phyloP scores from a whole-genome alignment of 2,797 vertebrate genomes.

The Xerus rutilus region DNA sequence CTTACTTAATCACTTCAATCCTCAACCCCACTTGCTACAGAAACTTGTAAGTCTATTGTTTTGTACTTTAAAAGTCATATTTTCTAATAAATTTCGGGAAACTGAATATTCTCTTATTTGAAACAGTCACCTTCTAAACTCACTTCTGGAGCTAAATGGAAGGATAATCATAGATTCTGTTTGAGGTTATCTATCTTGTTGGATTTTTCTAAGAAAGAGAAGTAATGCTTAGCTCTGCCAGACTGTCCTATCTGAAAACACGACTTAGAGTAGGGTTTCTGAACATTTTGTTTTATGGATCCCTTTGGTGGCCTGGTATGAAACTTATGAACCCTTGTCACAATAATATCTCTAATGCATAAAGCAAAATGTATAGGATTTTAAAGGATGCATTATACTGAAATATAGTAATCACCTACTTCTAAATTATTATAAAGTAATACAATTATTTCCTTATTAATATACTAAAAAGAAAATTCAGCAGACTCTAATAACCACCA shows the following conservation, averaged over 20 bases:
- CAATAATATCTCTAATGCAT: conserved; percentile 36
- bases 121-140: conserved; percentile 2
- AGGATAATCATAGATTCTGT: not conserved
- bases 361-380: conserved; percentile 14
- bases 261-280: not conserved
- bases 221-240: not conserved
- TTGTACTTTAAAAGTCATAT: not conserved
- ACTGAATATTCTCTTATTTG: conserved; percentile 16
- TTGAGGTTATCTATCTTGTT: not conserved
- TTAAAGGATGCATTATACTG: conserved; percentile 6
- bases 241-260: conserved; percentile 27
- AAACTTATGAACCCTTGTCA: conserved; percentile 40
- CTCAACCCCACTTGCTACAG: not conserved
- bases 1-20: not conserved
- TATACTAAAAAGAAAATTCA: not conserved
- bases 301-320: not conserved
- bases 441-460: conserved; percentile 26
- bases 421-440: not conserved
- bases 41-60: not conserved
- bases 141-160: not conserved
- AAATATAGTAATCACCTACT: conserved; percentile 27
- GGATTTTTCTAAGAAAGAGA: not conserved
- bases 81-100: conserved; percentile 21
- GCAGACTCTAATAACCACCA: not conserved
- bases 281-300: not conserved